Evolutionary conservation across 2,113 vertebrate genomes (phyloP).

Genomic region (Probosciger aterrimus): DNA sequence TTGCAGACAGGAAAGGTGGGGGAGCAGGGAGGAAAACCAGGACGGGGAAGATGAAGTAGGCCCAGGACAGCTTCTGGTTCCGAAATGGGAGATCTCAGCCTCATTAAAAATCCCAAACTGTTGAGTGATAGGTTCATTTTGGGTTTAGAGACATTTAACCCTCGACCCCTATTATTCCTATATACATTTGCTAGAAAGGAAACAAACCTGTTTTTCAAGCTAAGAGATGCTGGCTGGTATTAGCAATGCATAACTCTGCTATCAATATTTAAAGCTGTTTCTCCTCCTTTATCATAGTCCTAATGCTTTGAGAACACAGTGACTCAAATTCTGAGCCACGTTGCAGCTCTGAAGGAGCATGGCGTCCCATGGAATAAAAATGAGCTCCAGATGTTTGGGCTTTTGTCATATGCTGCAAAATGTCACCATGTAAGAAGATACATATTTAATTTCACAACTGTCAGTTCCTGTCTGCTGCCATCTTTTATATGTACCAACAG

Average conservation of each 20-base stretch:
- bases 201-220: background rate
- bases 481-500: background rate
- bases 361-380: background rate
- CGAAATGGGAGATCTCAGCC: background rate
- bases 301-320: background rate
- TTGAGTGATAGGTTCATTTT: background rate
- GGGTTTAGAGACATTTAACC: background rate
- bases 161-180: background rate
- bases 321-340: background rate
- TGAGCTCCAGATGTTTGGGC: background rate
- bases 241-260: background rate
- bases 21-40: background rate
- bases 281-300: background rate
- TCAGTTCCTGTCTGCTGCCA: background rate
- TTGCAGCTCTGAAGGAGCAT: background rate
- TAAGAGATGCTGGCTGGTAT: background rate
- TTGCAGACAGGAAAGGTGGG: background rate
- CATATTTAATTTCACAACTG: background rate
- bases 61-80: background rate
- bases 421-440: background rate
- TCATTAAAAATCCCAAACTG: background rate
- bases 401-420: background rate
- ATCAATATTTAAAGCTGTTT: background rate
- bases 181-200: background rate
- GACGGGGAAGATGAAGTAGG: background rate